phyloP scores from a whole-genome alignment of 2,888 invertebrate species.

The Dioctria linearis region DNA sequence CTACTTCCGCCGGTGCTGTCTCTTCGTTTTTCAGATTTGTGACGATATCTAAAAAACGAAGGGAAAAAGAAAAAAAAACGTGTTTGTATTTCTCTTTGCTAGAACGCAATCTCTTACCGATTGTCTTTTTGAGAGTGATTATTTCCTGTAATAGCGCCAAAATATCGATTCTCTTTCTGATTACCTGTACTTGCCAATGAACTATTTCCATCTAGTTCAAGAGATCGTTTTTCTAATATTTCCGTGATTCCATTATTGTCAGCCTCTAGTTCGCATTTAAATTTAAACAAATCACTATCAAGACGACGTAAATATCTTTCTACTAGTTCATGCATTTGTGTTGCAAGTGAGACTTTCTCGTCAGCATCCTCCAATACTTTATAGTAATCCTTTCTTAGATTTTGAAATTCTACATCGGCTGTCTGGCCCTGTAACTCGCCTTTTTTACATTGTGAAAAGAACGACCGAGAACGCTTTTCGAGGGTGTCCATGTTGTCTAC shows the following conservation, averaged over 20 bases:
- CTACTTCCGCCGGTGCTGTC: conserved; percentile 75
- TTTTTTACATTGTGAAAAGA: conserved; percentile 89
- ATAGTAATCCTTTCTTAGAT: conserved; percentile 89
- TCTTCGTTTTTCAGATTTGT: conserved; percentile 82
- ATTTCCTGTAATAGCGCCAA: conserved; percentile 65
- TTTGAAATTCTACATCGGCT: conserved; percentile 87
- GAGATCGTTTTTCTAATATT: conserved; percentile 91
- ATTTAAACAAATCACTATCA: conserved; percentile 92
- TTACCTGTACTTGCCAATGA: conserved; percentile 75
- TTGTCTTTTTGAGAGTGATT: conserved; percentile 60
- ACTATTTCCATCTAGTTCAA: conserved; percentile 82
- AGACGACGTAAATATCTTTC: conserved; percentile 92
- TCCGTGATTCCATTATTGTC: conserved; percentile 99
- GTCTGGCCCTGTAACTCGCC: conserved; percentile 80
- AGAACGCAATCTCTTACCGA: conserved; percentile 19
- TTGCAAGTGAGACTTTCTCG: conserved; percentile 95
- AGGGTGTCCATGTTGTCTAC: conserved; percentile 91
- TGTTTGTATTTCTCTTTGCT: not conserved
- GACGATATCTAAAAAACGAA: conserved; percentile 71
- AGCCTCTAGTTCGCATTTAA: conserved; percentile 98
- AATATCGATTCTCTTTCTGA: conserved; percentile 88
- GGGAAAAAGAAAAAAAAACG: not conserved
- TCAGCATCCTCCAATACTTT: conserved; percentile 95
- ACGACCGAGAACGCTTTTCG: conserved; percentile 88
- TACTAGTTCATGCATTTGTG: conserved; percentile 94